Conservation (phyloP, 2,113 vertebrate species). For the Paracanthobrama guichenoti region DNA sequence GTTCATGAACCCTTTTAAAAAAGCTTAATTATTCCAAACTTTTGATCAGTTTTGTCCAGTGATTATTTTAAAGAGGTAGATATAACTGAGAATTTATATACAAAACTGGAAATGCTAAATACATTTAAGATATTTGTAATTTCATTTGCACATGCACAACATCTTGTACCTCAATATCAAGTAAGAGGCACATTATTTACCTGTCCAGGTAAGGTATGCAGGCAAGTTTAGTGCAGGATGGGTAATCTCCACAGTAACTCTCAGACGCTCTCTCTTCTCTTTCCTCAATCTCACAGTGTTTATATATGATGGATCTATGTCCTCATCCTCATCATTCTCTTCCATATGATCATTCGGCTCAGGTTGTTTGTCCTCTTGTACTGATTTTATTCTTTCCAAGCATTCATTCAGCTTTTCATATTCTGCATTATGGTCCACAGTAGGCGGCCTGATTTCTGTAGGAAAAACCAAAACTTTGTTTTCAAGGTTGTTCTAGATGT, state of each 20-base stretch:
- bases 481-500: background rate
- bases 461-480: background rate
- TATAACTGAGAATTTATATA: background rate
- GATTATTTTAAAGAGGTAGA: too few species aligned
- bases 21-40: too few species aligned
- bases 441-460: constrained; percentile 65
- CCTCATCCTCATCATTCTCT: constrained; percentile 40
- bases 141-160: background rate
- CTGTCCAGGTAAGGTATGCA: constrained; percentile 74
- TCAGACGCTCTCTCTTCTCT: constrained; percentile 55
- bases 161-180: background rate
- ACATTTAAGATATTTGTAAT: background rate
- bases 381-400: constrained; percentile 52
- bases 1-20: too few species aligned
- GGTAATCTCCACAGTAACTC: constrained; percentile 73
- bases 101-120: background rate
- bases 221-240: constrained; percentile 73
- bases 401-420: constrained; percentile 63
- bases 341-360: constrained; percentile 47
- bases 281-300: constrained; percentile 66
- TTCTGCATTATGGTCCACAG: constrained; percentile 59
- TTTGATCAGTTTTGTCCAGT: too few species aligned
- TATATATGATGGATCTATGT: constrained; percentile 58
- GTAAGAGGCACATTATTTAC: constrained; percentile 51
- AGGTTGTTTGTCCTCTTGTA: constrained; percentile 45